Evolutionary conservation across 1,140 invertebrate genomes (phyloP).

Genomic region (Ceratosolen fusciceps): DNA sequence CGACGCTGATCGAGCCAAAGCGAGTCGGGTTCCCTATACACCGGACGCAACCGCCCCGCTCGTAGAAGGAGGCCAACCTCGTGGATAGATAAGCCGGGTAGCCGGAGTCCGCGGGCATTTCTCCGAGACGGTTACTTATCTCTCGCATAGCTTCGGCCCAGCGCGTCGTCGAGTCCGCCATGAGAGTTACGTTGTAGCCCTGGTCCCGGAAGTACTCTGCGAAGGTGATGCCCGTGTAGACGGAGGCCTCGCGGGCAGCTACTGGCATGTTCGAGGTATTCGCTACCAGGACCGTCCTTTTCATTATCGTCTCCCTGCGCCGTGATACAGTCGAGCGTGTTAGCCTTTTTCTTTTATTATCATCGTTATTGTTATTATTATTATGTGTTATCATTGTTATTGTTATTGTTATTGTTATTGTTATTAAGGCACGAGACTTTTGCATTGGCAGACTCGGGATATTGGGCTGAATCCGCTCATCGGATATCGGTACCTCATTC

Average conservation of each 20-base stretch:
- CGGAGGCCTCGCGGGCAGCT: constrained; percentile 87
- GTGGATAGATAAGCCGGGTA: constrained; percentile 82
- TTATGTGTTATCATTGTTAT: too few species aligned
- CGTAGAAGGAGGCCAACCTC: constrained; percentile 81
- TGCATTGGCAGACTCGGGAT: too few species aligned
- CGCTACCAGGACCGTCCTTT: constrained; percentile 84
- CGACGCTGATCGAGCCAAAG: constrained; percentile 81
- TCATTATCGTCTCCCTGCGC: constrained; percentile 82
- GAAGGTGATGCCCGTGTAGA: constrained; percentile 86
- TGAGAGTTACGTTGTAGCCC: constrained; percentile 90
- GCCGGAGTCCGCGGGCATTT: constrained; percentile 87
- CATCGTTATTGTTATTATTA: too few species aligned
- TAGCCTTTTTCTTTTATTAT: too few species aligned
- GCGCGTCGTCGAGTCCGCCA: constrained; percentile 89
- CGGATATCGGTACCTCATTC: constrained; percentile 58
- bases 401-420: too few species aligned
- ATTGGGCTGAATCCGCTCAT: too few species aligned
- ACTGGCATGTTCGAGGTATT: constrained; percentile 93
- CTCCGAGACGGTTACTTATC: constrained; percentile 88
- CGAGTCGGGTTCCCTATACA: constrained; percentile 79
- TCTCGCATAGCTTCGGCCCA: constrained; percentile 90
- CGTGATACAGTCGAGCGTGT: too few species aligned
- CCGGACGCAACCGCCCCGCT: constrained; percentile 79
- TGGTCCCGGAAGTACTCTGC: constrained; percentile 86
- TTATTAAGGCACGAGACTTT: too few species aligned